These are phyloP conservation scores for Pterostichus madidus DNA, from an alignment of 2,888 invertebrate species.

Conservation along the genomic window DNA sequence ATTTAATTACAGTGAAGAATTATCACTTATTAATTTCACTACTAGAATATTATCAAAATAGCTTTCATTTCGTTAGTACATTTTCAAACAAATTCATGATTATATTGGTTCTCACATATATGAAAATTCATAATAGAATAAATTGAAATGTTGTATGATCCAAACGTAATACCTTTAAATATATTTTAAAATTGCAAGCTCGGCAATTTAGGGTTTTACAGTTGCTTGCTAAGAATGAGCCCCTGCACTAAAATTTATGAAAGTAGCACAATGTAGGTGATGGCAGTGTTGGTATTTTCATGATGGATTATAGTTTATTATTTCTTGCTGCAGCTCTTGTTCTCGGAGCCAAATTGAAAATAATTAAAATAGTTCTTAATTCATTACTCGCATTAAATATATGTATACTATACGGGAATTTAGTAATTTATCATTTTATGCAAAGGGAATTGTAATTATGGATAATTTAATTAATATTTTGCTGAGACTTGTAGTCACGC, in stretches of 20 bases:
- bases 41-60: too few relatives aligned
- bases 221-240: too few relatives aligned
- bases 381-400: slow-evolving; percentile 62
- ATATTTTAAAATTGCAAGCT: too few relatives aligned
- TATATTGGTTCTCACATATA: too few relatives aligned
- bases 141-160: too few relatives aligned
- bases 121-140: too few relatives aligned
- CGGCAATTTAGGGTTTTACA: too few relatives aligned
- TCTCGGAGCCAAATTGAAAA: slow-evolving; percentile 40
- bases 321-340: slow-evolving; percentile 4
- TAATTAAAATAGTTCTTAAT: slow-evolving; percentile 51
- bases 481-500: slow-evolving; percentile 64
- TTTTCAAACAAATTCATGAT: too few relatives aligned
- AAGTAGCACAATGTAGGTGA: slow-evolving; percentile 31
- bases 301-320: slow-evolving; percentile 52
- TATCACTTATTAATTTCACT: too few relatives aligned
- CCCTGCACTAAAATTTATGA: slow-evolving; percentile 20
- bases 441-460: slow-evolving; percentile 71
- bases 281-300: not conserved
- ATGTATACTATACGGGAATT: slow-evolving; percentile 69
- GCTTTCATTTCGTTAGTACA: too few relatives aligned
- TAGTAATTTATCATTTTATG: slow-evolving; percentile 73
- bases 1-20: too few relatives aligned
- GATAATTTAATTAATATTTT: slow-evolving; percentile 72
- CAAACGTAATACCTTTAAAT: too few relatives aligned